Evolutionary conservation across 35 echinoderm and acorn worm genomes (phyloP).

Genomic region (Apostichopus japonicus): DNA sequence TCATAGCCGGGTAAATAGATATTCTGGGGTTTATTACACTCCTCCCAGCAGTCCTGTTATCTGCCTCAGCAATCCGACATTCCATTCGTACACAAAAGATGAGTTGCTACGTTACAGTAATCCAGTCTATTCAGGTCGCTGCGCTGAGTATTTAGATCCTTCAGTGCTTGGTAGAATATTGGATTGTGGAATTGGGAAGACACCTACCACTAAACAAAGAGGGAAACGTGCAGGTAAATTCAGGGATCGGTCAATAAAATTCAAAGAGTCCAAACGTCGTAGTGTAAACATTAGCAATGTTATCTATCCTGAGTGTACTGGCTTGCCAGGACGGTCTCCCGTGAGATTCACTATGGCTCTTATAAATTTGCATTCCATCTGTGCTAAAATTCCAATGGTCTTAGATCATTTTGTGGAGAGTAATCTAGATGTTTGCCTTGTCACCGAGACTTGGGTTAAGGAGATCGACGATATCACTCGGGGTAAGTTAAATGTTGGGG

Average conservation of each 20-base stretch:
- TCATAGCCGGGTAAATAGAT: too few relatives aligned
- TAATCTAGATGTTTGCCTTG: background rate
- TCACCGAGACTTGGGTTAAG: conserved; percentile 13
- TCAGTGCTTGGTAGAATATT: too few relatives aligned
- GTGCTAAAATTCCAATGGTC: background rate
- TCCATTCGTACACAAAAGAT: too few relatives aligned
- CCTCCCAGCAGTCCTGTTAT: too few relatives aligned
- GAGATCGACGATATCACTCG: background rate
- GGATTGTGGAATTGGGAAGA: background rate
- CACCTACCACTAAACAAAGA: too few relatives aligned
- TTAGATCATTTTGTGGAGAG: conserved; percentile 27
- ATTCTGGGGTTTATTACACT: too few relatives aligned
- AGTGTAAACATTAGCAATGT: background rate
- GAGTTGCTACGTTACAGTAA: too few relatives aligned
- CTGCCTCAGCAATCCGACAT: too few relatives aligned
- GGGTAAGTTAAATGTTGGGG: conserved; percentile 28
- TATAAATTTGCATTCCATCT: background rate
- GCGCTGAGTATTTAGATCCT: too few relatives aligned
- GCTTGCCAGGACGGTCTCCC: background rate
- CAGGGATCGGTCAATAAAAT: background rate
- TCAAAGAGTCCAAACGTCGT: background rate
- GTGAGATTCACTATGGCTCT: background rate
- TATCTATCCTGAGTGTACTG: background rate
- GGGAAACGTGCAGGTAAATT: background rate
- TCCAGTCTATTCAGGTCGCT: too few relatives aligned